Percentiles rank a stretch among this genome's conserved stretches.
Conservation (phyloP, 2,797 vertebrate species). For the Microtus obscurus region DNA sequence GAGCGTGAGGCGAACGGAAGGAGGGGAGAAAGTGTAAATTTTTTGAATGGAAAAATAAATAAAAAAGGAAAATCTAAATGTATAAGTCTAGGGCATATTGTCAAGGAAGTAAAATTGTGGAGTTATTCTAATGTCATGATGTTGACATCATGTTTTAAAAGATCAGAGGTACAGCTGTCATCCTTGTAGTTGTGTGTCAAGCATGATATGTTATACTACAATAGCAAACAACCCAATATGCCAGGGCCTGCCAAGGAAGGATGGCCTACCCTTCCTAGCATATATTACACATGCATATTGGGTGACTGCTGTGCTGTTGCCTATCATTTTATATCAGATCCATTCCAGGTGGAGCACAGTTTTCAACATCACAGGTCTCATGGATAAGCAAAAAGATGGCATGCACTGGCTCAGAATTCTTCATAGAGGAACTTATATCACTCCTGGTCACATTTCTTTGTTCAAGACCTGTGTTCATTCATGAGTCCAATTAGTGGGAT, state of each 20-base stretch:
- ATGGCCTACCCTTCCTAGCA: neutral
- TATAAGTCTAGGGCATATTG: neutral
- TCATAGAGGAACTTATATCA: neutral
- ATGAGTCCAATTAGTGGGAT: neutral
- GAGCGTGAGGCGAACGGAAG: no score
- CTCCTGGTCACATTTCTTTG: neutral
- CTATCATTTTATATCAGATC: neutral
- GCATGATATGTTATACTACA: neutral
- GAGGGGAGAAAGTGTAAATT: no score
- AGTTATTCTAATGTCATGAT: neutral
- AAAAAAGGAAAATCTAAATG: neutral
- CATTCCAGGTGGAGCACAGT: neutral
- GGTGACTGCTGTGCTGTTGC: neutral
- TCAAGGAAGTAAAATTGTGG: neutral
- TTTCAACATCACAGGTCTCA: neutral
- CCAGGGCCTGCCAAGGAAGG: neutral
- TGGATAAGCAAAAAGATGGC: neutral
- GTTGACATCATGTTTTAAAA: slow-evolving; percentile 1
- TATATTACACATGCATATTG: neutral
- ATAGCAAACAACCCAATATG: neutral
- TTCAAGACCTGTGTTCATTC: neutral
- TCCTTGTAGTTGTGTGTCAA: neutral
- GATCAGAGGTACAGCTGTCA: neutral
- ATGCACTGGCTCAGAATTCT: neutral
- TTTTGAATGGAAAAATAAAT: no score